Conservation (phyloP, 1,140 invertebrate species). For the Heliconius hewitsoni region DNA sequence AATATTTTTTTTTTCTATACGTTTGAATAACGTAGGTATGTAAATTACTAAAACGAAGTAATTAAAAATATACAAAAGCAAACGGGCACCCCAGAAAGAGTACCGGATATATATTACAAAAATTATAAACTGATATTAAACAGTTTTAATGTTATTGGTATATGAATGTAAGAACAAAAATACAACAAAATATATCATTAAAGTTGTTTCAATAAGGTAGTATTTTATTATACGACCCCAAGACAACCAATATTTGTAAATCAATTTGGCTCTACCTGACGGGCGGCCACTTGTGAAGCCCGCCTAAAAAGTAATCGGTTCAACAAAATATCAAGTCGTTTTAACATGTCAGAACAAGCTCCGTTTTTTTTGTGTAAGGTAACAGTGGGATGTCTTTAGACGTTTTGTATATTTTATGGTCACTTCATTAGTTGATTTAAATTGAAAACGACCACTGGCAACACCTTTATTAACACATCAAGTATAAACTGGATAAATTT, state of each 20-base stretch:
- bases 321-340: conserved; percentile 68
- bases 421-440: conserved; percentile 65
- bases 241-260: conserved; percentile 49
- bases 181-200: neutral
- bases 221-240: neutral
- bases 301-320: conserved; percentile 67
- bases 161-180: neutral
- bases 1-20: too few relatives aligned
- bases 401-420: conserved; percentile 75
- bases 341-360: conserved; percentile 73
- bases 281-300: conserved; percentile 51
- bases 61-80: too few relatives aligned
- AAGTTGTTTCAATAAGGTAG: neutral
- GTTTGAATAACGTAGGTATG: too few relatives aligned
- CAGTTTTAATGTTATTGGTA: too few relatives aligned
- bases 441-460: conserved; percentile 55
- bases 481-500: conserved; percentile 26
- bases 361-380: conserved; percentile 52
- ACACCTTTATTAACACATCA: conserved; percentile 67
- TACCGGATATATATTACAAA: neutral
- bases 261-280: conserved; percentile 47
- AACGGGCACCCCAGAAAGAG: too few relatives aligned
- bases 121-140: too few relatives aligned
- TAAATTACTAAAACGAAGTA: neutral
- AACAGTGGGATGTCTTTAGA: conserved; percentile 63